phyloP scores from a whole-genome alignment of 2,797 vertebrate genomes.

The Thunnus albacares region DNA sequence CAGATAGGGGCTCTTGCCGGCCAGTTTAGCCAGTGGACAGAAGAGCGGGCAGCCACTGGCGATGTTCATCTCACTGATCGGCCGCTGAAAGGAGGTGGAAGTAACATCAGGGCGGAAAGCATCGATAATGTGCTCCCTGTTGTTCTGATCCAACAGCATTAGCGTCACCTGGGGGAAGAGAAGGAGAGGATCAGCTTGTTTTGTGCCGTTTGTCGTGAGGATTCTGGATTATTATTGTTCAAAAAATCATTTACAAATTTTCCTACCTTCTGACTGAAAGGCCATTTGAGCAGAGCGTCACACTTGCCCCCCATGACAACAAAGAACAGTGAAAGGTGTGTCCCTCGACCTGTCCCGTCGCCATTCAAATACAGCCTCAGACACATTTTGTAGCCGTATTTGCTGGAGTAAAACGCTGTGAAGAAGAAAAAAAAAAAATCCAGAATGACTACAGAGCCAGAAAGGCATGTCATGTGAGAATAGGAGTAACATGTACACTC shows the following conservation, averaged over 20 bases:
- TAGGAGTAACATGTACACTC: slow-evolving; percentile 13
- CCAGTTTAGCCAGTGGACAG: slow-evolving; percentile 94
- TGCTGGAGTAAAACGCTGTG: slow-evolving; percentile 97
- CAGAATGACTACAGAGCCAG: slow-evolving; percentile 9
- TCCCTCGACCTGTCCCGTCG: slow-evolving; percentile 93
- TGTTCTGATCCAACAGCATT: slow-evolving; percentile 98
- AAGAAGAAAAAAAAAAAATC: background rate
- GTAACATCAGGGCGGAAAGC: slow-evolving; percentile 95
- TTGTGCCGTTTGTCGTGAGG: rapidly evolving
- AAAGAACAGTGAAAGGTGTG: slow-evolving; percentile 96
- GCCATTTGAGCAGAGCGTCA: slow-evolving; percentile 95
- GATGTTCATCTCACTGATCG: slow-evolving; percentile 96
- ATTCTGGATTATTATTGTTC: rapidly evolving
- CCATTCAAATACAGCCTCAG: slow-evolving; percentile 96
- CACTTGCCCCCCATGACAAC: slow-evolving; percentile 96
- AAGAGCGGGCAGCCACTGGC: slow-evolving; percentile 98
- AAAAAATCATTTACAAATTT: background rate
- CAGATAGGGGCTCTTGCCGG: slow-evolving; percentile 93
- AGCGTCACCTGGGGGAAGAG: slow-evolving; percentile 90
- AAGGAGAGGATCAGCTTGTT: background rate
- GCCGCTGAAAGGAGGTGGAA: slow-evolving; percentile 97
- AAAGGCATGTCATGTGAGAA: slow-evolving; percentile 5
- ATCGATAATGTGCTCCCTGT: slow-evolving; percentile 97
- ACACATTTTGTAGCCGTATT: slow-evolving; percentile 99
- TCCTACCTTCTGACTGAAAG: slow-evolving; percentile 97